A percentile compares a stretch with the other conserved stretches of the same genome.
Evolutionary conservation across 2,888 invertebrate genomes (phyloP).

Genomic region (Bursaphelenchus okinawaensis): DNA sequence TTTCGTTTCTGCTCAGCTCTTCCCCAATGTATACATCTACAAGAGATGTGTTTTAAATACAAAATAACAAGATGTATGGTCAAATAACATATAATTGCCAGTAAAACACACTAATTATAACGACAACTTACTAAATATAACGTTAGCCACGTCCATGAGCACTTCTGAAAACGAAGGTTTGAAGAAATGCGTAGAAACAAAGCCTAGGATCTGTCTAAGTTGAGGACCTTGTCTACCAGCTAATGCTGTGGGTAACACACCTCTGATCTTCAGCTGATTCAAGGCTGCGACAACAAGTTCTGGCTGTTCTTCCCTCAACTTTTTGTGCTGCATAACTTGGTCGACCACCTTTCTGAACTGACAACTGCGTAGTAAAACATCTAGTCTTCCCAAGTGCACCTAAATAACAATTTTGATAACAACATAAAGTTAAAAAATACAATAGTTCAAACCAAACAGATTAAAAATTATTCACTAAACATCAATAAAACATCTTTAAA

Average conservation of each 20-base stretch:
- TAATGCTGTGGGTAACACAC: conserved; percentile 72
- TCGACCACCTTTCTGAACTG: conserved; percentile 25
- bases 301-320: conserved; percentile 61
- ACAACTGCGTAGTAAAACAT: conserved; percentile 21
- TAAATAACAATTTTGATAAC: too few species aligned
- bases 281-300: conserved; percentile 75
- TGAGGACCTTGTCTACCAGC: conserved; percentile 69
- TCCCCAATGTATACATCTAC: conserved; percentile 38
- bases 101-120: neutral
- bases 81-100: too few species aligned
- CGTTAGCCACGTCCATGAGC: conserved; percentile 36
- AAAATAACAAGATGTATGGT: too few species aligned
- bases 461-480: neutral
- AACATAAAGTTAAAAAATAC: too few species aligned
- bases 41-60: conserved; percentile 10
- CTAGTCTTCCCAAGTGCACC: conserved; percentile 27
- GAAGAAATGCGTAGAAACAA: conserved; percentile 63
- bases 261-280: conserved; percentile 77
- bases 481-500: neutral
- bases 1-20: conserved; percentile 17
- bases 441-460: too few species aligned
- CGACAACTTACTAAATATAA: conserved; percentile 17
- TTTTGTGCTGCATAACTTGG: conserved; percentile 24
- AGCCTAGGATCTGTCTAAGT: conserved; percentile 69
- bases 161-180: conserved; percentile 40